A percentile compares a stretch with the other conserved stretches of the same genome.
These are phyloP conservation scores for Chrysina gloriosa DNA, from an alignment of 2,888 invertebrate species.

Conservation along the genomic window DNA sequence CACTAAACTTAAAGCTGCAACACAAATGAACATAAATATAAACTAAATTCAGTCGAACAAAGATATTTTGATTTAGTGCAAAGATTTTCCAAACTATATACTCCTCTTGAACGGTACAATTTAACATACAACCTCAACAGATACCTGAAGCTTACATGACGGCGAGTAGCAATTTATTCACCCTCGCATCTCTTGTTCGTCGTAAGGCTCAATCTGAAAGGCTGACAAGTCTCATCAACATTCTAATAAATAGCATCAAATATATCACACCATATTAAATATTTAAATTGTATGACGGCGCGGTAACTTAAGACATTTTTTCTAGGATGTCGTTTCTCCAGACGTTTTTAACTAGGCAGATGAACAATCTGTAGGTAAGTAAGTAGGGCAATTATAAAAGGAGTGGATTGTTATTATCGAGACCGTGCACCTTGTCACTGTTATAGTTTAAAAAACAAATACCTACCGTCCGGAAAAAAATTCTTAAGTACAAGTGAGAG, in stretches of 20 bases:
- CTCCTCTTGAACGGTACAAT: conserved; percentile 12
- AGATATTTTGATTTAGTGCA: neutral
- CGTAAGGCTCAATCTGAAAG: conserved; percentile 35
- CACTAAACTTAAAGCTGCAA: too few relatives aligned
- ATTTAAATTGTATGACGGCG: conserved; percentile 43
- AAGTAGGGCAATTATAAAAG: conserved; percentile 35
- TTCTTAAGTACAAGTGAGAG: conserved; percentile 21
- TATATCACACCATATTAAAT: conserved; percentile 46
- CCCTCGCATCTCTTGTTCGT: too few relatives aligned
- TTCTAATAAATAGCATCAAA: conserved; percentile 43
- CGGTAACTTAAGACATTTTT: conserved; percentile 39
- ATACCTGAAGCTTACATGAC: conserved; percentile 27
- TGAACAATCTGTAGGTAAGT: conserved; percentile 29
- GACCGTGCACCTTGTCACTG: conserved; percentile 28
- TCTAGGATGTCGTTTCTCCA: neutral
- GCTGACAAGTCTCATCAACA: conserved; percentile 43
- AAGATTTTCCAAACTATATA: conserved; percentile 16
- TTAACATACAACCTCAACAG: neutral
- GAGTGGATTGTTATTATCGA: conserved; percentile 28
- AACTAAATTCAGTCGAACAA: neutral
- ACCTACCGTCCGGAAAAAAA: conserved; percentile 13
- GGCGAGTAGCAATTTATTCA: conserved; percentile 28
- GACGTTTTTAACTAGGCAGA: conserved; percentile 27
- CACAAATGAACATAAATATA: neutral
- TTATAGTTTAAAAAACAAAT: conserved; percentile 36